A percentile compares a stretch with the other conserved stretches of the same genome.
Evolutionary conservation across 2,888 invertebrate species (phyloP).

Genomic region (Apoda limacodes): DNA sequence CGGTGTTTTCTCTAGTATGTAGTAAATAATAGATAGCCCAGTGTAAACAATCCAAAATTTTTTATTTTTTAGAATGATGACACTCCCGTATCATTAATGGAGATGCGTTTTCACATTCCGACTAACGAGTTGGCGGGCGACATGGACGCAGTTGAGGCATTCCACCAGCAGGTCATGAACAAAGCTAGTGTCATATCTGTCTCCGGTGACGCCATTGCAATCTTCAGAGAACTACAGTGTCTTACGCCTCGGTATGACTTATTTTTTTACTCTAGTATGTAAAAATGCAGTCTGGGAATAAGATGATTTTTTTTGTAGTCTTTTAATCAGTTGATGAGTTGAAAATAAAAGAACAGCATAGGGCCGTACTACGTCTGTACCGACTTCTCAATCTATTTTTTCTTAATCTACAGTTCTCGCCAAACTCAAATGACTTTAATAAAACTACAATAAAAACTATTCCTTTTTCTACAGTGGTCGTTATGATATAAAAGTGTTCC

Average conservation of each 20-base stretch:
- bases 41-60: not conserved
- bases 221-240: constrained; percentile 96
- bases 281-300: no score
- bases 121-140: constrained; percentile 88
- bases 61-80: constrained; percentile 88
- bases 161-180: constrained; percentile 95
- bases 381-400: no score
- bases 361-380: no score
- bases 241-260: constrained; percentile 99
- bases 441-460: not conserved
- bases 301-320: no score
- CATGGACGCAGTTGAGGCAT: constrained; percentile 95
- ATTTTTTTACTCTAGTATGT: no score
- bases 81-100: constrained; percentile 95
- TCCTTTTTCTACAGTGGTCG: constrained; percentile 86
- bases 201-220: constrained; percentile 97
- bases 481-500: constrained; percentile 95
- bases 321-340: no score
- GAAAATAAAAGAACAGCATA: no score
- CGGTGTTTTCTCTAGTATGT: no score
- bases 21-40: no score
- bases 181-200: constrained; percentile 98
- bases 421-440: no score
- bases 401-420: no score
- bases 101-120: constrained; percentile 98